Conservation (phyloP, 2,113 vertebrate species). For the Mola mola region DNA sequence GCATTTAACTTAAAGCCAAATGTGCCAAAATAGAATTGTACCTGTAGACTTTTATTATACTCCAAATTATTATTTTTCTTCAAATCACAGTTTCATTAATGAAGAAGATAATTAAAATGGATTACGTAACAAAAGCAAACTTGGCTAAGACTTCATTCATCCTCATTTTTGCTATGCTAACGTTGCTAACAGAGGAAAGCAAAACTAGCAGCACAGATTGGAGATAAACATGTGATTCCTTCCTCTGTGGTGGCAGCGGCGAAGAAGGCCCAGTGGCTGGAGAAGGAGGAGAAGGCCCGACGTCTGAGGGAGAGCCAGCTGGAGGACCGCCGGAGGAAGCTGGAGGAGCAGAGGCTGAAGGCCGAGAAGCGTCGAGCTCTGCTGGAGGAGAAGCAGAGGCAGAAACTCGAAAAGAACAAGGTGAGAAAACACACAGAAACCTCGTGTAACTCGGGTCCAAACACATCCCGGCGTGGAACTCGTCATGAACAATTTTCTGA, state of each 20-base stretch:
- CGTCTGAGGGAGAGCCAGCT: constrained; percentile 91
- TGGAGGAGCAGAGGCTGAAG: constrained; percentile 93
- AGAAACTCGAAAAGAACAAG: constrained; percentile 97
- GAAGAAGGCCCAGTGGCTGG: constrained; percentile 94
- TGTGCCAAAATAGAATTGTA: background rate
- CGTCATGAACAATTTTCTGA: too few species aligned
- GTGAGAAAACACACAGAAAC: constrained; percentile 63
- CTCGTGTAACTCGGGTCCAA: background rate
- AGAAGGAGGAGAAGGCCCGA: constrained; percentile 94
- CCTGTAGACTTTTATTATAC: too few species aligned
- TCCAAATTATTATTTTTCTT: too few species aligned
- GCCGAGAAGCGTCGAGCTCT: constrained; percentile 86
- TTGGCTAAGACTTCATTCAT: too few species aligned
- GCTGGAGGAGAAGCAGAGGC: constrained; percentile 92
- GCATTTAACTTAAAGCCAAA: background rate
- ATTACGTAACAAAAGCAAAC: too few species aligned
- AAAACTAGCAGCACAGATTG: too few species aligned
- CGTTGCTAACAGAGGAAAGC: too few species aligned
- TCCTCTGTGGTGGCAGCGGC: constrained; percentile 80
- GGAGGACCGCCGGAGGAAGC: constrained; percentile 88
- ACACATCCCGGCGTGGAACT: too few species aligned
- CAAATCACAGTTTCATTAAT: too few species aligned
- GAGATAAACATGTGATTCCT: background rate
- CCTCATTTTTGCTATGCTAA: too few species aligned
- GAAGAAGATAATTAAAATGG: too few species aligned